Base-by-base conservation (phyloP, 2,888 invertebrate species). In the Drosophila basisetae region DNA sequence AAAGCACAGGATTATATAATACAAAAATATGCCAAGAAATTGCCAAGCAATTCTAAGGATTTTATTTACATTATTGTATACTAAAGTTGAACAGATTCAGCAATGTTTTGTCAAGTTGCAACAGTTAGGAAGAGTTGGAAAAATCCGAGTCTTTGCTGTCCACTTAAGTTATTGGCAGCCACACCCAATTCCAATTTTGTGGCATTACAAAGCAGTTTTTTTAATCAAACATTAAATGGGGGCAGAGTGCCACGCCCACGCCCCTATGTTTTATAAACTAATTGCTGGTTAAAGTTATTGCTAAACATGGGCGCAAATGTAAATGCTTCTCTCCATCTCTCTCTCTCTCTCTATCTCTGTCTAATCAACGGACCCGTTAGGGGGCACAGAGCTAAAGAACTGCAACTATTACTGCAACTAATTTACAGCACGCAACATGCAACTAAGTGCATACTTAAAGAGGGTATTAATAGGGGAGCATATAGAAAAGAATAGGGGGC, bases 371-470 rank as follows among this genome's bases (percentile, higher is more conserved):
- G 37, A 60, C 85, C 86, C 86, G 83, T 85, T 88, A 89, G 73
- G 73, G 52, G 33, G 55, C 22, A 16, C 9, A 47, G 28, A 56
- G 41, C 33, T 30, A 47, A 55, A 41, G 47, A 61, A 56, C n/a
- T 49, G 30, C 54, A 65, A 71, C 66, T 64, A 78, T 56, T 43
- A 39, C 61, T 41, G 65, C 65, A 74, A 73, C 90, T 90, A 90
- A 85, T 90, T 85, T 89, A 41, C 87, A 58, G 67, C 85, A 85
- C 85, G 90, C 85, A 90, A 89, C 89, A 68, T 80, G 69, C 66
- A 63, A 78, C 82, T 49, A 58, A 76, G 49, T 78, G 77, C 68
- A 67, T 70, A 56, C 70, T 59, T 52, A 55, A 67, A 62, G 58
- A 55, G 73, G 47, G 53, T 13, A 58, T 58, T 62, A 43, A 70